Percentiles rank a stretch among this genome's conserved stretches.
Conservation (phyloP, 2,888 invertebrate genomes). For the Gonocerus acuteangulatus region DNA sequence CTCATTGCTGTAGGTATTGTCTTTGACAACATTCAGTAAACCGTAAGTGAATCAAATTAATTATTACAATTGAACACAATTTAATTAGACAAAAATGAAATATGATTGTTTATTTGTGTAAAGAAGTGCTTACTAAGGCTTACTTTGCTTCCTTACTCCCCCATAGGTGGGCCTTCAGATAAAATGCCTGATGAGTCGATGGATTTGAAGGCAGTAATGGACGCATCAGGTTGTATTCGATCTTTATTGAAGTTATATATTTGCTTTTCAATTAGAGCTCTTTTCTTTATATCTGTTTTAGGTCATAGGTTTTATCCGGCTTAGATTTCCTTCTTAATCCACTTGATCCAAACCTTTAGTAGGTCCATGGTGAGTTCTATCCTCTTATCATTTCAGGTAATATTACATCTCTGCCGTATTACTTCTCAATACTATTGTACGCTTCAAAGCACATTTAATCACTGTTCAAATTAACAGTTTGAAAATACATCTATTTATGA, state of each 20-base stretch:
- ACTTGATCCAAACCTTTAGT: no score
- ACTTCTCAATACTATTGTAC: neutral
- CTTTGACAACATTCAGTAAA: conserved; percentile 13
- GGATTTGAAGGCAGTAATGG: conserved; percentile 5
- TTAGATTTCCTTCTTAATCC: no score
- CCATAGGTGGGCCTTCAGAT: conserved; percentile 7
- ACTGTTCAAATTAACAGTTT: no score
- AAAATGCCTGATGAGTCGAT: neutral
- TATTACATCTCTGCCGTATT: neutral
- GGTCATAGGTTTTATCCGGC: no score
- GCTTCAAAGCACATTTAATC: neutral
- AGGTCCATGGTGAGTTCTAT: no score
- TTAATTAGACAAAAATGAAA: conserved; percentile 10
- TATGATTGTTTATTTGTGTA: conserved; percentile 3
- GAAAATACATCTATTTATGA: no score
- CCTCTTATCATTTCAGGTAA: no score
- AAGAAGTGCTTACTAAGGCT: conserved; percentile 9
- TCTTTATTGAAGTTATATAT: conserved; percentile 1
- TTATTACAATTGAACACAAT: conserved; percentile 6
- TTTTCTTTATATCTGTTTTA: no score
- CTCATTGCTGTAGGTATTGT: conserved; percentile 26
- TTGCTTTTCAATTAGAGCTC: neutral
- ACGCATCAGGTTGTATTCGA: conserved; percentile 16
- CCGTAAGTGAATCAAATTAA: conserved; percentile 15
- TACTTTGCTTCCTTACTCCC: conserved; percentile 12